Evolutionary conservation across 35 echinoderm and acorn worm genomes (phyloP).

Genomic region (Acanthaster planci): DNA sequence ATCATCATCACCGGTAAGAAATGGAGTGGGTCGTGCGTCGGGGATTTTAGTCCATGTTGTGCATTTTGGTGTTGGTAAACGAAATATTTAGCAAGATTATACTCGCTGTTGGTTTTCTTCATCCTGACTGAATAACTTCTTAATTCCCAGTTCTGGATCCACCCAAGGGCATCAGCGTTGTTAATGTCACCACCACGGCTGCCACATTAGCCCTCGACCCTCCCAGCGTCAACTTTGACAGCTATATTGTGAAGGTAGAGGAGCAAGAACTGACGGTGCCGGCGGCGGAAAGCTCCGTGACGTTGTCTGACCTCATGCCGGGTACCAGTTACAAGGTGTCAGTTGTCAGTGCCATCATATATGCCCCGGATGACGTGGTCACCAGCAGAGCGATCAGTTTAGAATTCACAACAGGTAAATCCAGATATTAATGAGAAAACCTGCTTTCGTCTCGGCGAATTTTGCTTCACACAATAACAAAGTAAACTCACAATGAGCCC

Average conservation of each 20-base stretch:
- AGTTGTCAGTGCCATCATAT: neutral
- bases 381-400: neutral
- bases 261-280: neutral
- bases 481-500: too few relatives aligned
- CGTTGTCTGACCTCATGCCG: neutral
- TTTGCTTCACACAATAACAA: too few relatives aligned
- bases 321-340: neutral
- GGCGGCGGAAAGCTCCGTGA: neutral
- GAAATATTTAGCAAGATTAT: too few relatives aligned
- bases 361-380: neutral
- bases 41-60: too few relatives aligned
- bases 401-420: neutral
- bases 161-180: neutral
- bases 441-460: too few relatives aligned
- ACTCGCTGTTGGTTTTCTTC: too few relatives aligned
- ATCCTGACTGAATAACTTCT: too few relatives aligned
- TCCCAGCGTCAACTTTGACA: neutral
- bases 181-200: neutral
- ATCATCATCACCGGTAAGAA: slow-evolving; percentile 36
- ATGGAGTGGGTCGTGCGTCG: too few relatives aligned
- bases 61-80: too few relatives aligned
- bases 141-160: neutral
- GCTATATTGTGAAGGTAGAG: neutral
- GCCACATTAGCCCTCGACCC: neutral
- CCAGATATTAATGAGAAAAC: too few relatives aligned